These are phyloP conservation scores for Hemibagrus guttatus DNA, from an alignment of 2,797 vertebrate species.

Conservation along the genomic window DNA sequence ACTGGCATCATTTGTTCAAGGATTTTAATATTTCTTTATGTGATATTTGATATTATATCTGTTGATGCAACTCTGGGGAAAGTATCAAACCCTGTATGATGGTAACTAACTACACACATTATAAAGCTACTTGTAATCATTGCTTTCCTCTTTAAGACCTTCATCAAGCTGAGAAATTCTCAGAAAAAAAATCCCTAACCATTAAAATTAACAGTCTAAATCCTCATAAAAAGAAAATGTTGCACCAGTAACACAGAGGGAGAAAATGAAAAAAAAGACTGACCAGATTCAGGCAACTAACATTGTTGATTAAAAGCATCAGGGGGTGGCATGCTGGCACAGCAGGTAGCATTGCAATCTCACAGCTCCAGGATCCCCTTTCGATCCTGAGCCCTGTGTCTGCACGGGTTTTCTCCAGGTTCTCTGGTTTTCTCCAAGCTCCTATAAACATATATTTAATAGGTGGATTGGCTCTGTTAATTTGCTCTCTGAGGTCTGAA, in stretches of 20 bases:
- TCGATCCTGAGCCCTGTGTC: conserved; percentile 5
- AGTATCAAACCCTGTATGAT: not conserved
- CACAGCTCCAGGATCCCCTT: not conserved
- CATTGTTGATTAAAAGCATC: conserved; percentile 80
- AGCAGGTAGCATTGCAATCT: not conserved
- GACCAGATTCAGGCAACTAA: conserved; percentile 70
- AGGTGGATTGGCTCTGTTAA: not conserved
- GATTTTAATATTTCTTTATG: not conserved
- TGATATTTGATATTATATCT: not conserved
- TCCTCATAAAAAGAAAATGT: not conserved
- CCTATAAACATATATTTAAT: conserved; percentile 4
- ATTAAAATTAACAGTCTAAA: not conserved
- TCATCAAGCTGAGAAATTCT: not conserved
- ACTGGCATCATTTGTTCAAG: not conserved
- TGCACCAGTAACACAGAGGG: conserved; percentile 2
- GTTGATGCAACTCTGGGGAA: not conserved
- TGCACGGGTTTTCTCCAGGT: not conserved
- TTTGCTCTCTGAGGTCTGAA: not conserved
- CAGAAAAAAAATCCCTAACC: not conserved
- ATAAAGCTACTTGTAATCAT: not conserved
- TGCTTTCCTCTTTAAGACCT: not conserved
- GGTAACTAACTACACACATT: not conserved
- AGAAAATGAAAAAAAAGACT: conserved; percentile 50
- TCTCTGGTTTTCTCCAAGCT: not conserved
- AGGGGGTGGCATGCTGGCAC: conserved; percentile 57